Evolutionary conservation across 2,888 invertebrate species (phyloP), one percentile per base, ranked within the genome.

Genomic region (Caenorhabditis sp.): DNA sequence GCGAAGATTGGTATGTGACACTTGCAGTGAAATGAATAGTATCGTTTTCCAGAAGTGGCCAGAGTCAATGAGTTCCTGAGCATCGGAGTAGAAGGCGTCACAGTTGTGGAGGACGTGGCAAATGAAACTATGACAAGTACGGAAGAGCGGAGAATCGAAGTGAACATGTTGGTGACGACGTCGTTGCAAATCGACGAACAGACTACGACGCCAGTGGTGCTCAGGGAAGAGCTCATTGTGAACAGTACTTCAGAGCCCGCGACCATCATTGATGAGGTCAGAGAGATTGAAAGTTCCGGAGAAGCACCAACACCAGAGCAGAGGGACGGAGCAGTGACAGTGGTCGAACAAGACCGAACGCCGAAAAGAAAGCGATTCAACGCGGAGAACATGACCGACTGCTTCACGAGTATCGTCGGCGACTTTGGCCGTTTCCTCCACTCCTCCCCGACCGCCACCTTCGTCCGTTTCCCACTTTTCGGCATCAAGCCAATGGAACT

Each of bases 401-500:
- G 76, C 27, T 76, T 70, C 37, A 46, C 63, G 9, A 70, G 70
- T 53, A 76, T 76, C 24, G 45, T 76, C n/a, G 63, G 70, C 20
- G 76, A 76, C 46, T 76, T 76, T 32, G 76, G 76, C 17, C 56
- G 76, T 11, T 70, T 70, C 37, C 53, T 76, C 8, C 56, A 70
- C 39, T 56, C 76, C 6, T 62, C 63, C 1, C 76, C 76, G 4
- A 58, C 58, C 7, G 52, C 76, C n/a, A 63, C 70, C 20, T 76
- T 76, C 24, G 58, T 76, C n/a, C 70, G 76, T 15, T 70, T 76
- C 48, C 76, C 76, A 15, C 39, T 76, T 0, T 76, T 63, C 20
- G 76, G 76, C 4, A 52, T 76, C 32, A 76, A 76, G 48, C 76
- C 63, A 20, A 70, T 76, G 63, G 76, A 76, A 46, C 46, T 76